phyloP scores from a whole-genome alignment of 2,888 invertebrate species.

The Lycia hirtaria region DNA sequence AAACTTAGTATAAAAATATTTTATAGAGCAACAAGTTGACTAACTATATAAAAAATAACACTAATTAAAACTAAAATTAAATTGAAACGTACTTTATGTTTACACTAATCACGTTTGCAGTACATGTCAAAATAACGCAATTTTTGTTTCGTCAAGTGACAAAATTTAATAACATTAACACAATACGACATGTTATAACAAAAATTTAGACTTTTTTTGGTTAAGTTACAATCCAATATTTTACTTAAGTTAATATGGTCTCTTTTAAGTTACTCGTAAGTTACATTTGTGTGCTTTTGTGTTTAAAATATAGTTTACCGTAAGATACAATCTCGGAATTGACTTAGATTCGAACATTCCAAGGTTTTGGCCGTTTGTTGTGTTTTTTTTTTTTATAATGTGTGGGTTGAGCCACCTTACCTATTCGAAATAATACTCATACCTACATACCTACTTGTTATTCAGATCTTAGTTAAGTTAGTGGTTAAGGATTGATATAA shows the following conservation, averaged over 20 bases:
- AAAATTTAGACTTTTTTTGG: conserved; percentile 23
- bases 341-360: conserved; percentile 42
- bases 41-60: too few species aligned
- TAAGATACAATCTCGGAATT: conserved; percentile 40
- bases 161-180: too few species aligned
- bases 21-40: too few species aligned
- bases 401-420: conserved; percentile 42
- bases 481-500: conserved; percentile 82
- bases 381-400: conserved; percentile 48
- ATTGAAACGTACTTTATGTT: too few species aligned
- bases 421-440: conserved; percentile 55
- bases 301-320: conserved; percentile 38
- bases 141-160: too few species aligned
- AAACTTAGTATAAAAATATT: too few species aligned
- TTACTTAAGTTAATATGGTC: conserved; percentile 18
- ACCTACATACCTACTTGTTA: conserved; percentile 72
- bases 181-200: conserved; percentile 27
- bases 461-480: conserved; percentile 82
- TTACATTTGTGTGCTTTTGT: conserved; percentile 41
- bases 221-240: conserved; percentile 29
- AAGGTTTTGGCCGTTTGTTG: conserved; percentile 57
- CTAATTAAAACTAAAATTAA: too few species aligned
- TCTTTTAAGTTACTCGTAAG: conserved; percentile 36
- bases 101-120: too few species aligned
- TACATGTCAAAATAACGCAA: too few species aligned